Base-by-base conservation (phyloP, 2,888 invertebrate genomes). In the Drosophila greeni region DNA sequence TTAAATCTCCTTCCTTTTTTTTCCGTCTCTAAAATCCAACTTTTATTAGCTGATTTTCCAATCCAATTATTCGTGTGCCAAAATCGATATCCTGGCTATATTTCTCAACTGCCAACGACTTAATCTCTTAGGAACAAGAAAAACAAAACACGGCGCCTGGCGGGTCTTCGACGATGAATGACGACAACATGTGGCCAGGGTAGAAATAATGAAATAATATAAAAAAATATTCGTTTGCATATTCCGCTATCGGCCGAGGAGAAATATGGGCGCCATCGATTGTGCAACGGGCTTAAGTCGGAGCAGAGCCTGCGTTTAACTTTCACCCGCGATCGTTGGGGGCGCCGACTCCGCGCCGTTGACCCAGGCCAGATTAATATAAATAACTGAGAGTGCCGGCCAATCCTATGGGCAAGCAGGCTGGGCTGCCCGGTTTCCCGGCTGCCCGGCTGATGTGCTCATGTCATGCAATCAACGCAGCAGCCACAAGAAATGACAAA, bases 361-460 rank as follows among this genome's bases (percentile, higher is more conserved):
- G 84, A 85, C 85, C 80, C 83, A 49, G 82, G 60, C 37, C 85
- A 82, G 85, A 77, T 81, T 85, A 85, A 83, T 78, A 85, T 77
- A 77, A 85, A 81, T 85, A 81, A 85, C 81, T 80, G 81, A 76
- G 71, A 71, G 60, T 70, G 59, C 79, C 54, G 51, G 26, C 45
- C 52, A 62, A 39, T 12, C 57, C 39, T 74, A 58, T 24, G 26
- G 42, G 48, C 57, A 37, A 33, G 34, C 33, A 18, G 51, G 20
- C 40, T 16, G 42, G 20, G 24, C 23, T 57, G 23, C 33, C 68
- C 57, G 78, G 55, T 71, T 84, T 74, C 42, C 42, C 18, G 33
- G 36, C 29, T 47, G 14, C 34, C 69, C 55, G 78, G 58, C 72
- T 80, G 84, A 85, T 80, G 82, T 66, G 82, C 73, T 60, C 85